These are phyloP conservation scores for Drosophila putrida DNA, from an alignment of 2,888 invertebrate genomes.

Conservation along the genomic window DNA sequence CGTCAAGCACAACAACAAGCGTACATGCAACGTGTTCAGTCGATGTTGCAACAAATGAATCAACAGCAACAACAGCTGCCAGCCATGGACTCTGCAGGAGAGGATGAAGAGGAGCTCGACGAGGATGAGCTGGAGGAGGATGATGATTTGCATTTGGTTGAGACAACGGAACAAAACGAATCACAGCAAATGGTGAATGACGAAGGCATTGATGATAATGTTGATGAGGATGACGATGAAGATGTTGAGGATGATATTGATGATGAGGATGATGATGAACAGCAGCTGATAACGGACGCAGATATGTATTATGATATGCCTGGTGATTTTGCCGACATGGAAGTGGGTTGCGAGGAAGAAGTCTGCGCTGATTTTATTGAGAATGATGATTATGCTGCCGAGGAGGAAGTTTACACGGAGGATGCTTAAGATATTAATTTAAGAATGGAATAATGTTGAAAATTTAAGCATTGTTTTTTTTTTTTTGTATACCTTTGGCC, in stretches of 20 bases:
- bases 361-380: slow-evolving; percentile 62
- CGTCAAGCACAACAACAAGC: slow-evolving; percentile 72
- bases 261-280: slow-evolving; percentile 15
- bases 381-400: slow-evolving; percentile 63
- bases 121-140: slow-evolving; percentile 47
- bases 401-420: slow-evolving; percentile 79
- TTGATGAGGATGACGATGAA: slow-evolving; percentile 11
- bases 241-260: slow-evolving; percentile 7
- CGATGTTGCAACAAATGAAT: slow-evolving; percentile 73
- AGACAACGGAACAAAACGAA: slow-evolving; percentile 12
- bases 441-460: neutral
- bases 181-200: slow-evolving; percentile 22
- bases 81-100: slow-evolving; percentile 69
- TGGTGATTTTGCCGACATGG: slow-evolving; percentile 68
- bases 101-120: slow-evolving; percentile 68
- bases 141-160: slow-evolving; percentile 29
- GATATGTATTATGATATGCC: slow-evolving; percentile 34
- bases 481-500: slow-evolving; percentile 22
- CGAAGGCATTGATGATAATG: slow-evolving; percentile 11
- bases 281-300: slow-evolving; percentile 21
- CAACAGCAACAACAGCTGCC: slow-evolving; percentile 58
- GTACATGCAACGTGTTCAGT: slow-evolving; percentile 72
- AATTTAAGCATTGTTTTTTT: slow-evolving; percentile 18
- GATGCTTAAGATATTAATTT: slow-evolving; percentile 25
- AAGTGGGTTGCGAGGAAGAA: slow-evolving; percentile 68